phyloP scores from a whole-genome alignment of 2,113 vertebrate genomes.

The Thunnus thynnus region DNA sequence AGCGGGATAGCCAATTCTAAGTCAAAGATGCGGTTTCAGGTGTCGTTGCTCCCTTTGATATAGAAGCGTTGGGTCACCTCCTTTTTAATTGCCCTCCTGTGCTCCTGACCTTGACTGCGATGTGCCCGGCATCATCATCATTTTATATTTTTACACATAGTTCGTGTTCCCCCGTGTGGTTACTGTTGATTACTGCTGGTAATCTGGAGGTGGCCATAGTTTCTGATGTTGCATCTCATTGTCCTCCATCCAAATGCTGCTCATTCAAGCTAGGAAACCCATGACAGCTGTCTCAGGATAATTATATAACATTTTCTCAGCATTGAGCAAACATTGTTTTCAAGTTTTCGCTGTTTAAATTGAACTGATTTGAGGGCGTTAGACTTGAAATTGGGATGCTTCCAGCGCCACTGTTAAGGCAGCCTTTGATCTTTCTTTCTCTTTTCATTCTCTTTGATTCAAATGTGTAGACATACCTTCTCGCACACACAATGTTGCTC shows the following conservation, averaged over 20 bases:
- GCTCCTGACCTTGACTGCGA: conserved; percentile 16
- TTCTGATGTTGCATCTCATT: conserved; percentile 15
- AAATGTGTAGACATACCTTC: neutral
- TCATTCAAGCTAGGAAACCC: conserved; percentile 29
- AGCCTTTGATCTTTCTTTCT: conserved; percentile 1
- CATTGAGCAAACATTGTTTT: neutral
- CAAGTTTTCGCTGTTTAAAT: conserved; percentile 31
- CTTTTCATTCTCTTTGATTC: conserved; percentile 28
- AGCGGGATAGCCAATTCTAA: neutral
- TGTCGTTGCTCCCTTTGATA: neutral
- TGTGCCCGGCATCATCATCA: neutral
- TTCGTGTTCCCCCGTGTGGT: neutral
- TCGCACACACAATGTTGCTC: neutral
- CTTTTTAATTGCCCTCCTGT: neutral
- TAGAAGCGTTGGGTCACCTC: neutral
- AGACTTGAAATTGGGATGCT: neutral
- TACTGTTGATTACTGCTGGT: neutral
- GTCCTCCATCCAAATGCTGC: neutral
- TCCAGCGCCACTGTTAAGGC: neutral
- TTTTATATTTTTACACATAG: neutral
- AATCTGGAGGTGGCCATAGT: neutral
- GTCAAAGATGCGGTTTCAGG: neutral
- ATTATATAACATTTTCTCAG: neutral
- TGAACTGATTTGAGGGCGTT: conserved; percentile 27
- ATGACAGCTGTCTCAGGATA: neutral